Evolutionary conservation across 1,140 invertebrate species (phyloP), one percentile per base, ranked within the genome.

Genomic region (Hermatobates lingyangjiaoensis): DNA sequence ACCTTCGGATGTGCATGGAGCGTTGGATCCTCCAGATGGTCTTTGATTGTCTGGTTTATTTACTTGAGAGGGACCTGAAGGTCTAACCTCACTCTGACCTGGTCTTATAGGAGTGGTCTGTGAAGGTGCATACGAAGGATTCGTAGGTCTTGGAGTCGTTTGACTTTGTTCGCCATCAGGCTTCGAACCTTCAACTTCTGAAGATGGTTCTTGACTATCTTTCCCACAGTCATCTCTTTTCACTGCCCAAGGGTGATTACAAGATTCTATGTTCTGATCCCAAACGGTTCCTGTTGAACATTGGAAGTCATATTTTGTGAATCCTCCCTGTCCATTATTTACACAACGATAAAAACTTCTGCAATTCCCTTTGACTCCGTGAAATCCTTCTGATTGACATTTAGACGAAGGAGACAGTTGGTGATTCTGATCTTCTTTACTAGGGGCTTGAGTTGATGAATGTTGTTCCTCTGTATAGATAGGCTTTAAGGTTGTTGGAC

Each of bases 271-370:
- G 44, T 71, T 65, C 52, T 66, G 55, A 64, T 80, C 77, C 75
- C 76, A 81, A 21, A 74, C 73, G 4, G 78, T 81, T 26, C 75
- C 75, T 50, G 74, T 69, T 1, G 74, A 74, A 62, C 78, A 81
- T 27, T 64, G 64, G 64, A 79, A 82, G 42, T 76, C 68, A 60
- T 78, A 76, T 59, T 70, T 71, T 26, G 57, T 70, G 56, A 68
- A 78, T 38, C 68, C 68, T 4, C 70, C 72, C 48, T 68, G 63
- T 24, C 71, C 72, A 56, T 74, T 71, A 56, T 74, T 70, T 1
- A 78, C 75, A 61, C 79, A 82, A 48, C 79, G 68, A 59, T 77
- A 80, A 59, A 82, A 83, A 57, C 73, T 76, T 49, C 70, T 66
- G 56, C 80, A 83, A 56, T 81, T 68, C 15, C 68, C 66, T 27